Conservation (phyloP, 1,140 invertebrate species). For the Alviniconcha marisindica region DNA sequence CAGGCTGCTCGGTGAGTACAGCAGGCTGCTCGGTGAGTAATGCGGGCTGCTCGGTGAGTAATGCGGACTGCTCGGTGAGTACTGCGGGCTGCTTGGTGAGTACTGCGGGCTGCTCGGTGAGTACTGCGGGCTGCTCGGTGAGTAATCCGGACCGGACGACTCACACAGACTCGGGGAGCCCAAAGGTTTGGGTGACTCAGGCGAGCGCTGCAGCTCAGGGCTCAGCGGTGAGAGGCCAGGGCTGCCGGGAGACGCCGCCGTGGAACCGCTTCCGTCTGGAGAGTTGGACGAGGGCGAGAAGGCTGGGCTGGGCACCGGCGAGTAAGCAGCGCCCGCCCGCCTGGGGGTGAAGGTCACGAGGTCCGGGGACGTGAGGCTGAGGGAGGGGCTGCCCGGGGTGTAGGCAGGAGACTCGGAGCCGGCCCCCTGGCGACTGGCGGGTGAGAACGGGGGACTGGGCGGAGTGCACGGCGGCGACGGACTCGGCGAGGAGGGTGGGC, state of each 20-base stretch:
- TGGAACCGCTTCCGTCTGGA: background rate
- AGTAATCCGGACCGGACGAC: conserved; percentile 63
- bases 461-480: conserved; percentile 77
- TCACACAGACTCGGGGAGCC: background rate
- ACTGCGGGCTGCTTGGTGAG: conserved; percentile 75
- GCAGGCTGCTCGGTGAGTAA: conserved; percentile 82
- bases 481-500: conserved; percentile 85
- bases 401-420: conserved; percentile 76
- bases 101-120: conserved; percentile 88
- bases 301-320: conserved; percentile 84
- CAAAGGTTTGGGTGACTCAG: conserved; percentile 72
- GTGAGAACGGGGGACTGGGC: conserved; percentile 84
- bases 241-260: too few relatives aligned
- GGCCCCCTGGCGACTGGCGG: conserved; percentile 73
- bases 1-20: conserved; percentile 80
- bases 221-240: conserved; percentile 63
- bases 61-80: conserved; percentile 67
- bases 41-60: conserved; percentile 79
- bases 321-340: too few relatives aligned
- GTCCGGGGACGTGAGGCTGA: conserved; percentile 85
- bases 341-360: conserved; percentile 79
- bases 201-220: conserved; percentile 76
- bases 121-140: conserved; percentile 82
- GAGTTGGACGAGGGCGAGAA: conserved; percentile 6
- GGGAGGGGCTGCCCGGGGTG: conserved; percentile 83